These are phyloP conservation scores for Tolmerus cingulatus DNA, from an alignment of 2,888 invertebrate species.

Conservation along the genomic window DNA sequence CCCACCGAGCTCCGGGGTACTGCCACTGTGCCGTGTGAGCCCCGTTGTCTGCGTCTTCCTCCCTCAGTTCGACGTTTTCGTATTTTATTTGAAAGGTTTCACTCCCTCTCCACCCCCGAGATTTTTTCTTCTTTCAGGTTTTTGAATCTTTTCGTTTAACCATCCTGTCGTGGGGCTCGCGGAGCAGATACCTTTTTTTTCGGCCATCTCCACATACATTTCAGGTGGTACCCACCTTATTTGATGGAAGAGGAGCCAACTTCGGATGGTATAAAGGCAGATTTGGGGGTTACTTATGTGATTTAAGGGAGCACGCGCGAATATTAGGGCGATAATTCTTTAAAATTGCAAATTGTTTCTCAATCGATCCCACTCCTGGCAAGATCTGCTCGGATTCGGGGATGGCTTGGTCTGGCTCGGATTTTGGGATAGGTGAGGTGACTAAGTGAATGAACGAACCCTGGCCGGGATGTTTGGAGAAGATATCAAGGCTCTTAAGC, in stretches of 20 bases:
- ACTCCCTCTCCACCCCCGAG: not conserved
- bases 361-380: conserved; percentile 60
- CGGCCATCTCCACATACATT: conserved; percentile 35
- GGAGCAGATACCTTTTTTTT: not conserved
- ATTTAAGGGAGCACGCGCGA: conserved; percentile 63
- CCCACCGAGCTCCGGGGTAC: not conserved
- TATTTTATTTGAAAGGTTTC: conserved; percentile 44
- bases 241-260: conserved; percentile 31
- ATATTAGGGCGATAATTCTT: conserved; percentile 63
- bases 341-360: conserved; percentile 64
- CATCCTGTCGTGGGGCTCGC: conserved; percentile 7
- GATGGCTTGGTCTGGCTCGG: not conserved
- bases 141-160: not conserved
- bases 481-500: not conserved
- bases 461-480: not conserved
- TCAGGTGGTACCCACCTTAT: conserved; percentile 21
- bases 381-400: not conserved
- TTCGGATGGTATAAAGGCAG: conserved; percentile 54
- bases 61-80: conserved; percentile 15
- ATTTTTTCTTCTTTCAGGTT: not conserved
- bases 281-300: conserved; percentile 63
- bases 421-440: not conserved
- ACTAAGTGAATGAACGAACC: not conserved
- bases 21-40: not conserved
- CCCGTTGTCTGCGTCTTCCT: not conserved